Conservation (phyloP, 2,797 vertebrate genomes). For the Peromyscus aztecus region DNA sequence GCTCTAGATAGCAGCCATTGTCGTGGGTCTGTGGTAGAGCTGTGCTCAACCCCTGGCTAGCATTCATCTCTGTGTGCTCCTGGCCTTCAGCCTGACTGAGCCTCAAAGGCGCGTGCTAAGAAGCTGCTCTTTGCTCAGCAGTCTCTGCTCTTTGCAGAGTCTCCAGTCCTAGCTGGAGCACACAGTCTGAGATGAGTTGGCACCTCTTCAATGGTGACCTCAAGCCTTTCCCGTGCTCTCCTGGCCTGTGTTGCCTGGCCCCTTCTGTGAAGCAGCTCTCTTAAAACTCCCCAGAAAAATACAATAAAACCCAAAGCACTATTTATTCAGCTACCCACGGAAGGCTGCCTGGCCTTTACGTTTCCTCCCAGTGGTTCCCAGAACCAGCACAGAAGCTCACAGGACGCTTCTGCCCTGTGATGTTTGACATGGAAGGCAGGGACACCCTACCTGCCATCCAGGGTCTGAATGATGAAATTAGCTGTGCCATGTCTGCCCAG, state of each 20-base stretch:
- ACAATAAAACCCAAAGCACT: background rate
- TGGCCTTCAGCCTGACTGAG: background rate
- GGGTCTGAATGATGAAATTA: fast-evolving
- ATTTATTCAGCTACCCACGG: background rate
- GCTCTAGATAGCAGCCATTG: background rate
- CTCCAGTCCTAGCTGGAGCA: fast-evolving
- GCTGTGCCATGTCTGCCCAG: background rate
- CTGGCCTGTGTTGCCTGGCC: fast-evolving
- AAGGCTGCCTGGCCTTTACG: fast-evolving
- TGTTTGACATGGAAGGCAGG: background rate
- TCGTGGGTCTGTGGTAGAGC: background rate
- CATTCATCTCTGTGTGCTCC: no score
- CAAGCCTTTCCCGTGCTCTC: fast-evolving
- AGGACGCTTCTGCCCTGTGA: background rate
- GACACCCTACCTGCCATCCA: fast-evolving
- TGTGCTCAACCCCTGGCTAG: background rate
- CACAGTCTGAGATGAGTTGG: no score
- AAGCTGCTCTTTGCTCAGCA: background rate
- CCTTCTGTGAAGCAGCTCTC: background rate
- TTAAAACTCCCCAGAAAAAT: background rate
- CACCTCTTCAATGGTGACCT: background rate
- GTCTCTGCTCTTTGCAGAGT: background rate
- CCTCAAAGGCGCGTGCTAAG: background rate
- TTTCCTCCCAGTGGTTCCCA: background rate
- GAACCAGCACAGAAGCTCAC: fast-evolving